Conservation (phyloP, 1,140 invertebrate genomes). For the Platorchestia sp. region DNA sequence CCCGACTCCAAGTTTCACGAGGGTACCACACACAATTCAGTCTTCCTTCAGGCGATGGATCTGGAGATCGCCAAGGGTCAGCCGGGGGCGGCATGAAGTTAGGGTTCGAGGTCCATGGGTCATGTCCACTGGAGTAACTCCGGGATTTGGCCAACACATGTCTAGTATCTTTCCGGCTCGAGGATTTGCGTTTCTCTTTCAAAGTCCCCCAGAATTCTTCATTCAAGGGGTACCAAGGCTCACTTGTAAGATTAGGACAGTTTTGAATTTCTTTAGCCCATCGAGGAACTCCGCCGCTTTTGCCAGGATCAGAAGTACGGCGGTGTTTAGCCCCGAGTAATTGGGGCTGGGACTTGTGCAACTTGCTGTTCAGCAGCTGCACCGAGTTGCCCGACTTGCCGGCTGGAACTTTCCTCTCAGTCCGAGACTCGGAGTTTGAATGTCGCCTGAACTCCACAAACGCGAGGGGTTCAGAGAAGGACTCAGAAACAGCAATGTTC, state of each 20-base stretch:
- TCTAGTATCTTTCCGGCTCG: not conserved
- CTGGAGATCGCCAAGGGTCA: not conserved
- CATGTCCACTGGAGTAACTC: conserved; percentile 22
- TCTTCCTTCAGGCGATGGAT: conserved; percentile 13
- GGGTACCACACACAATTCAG: not conserved
- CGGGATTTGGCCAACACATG: conserved; percentile 26
- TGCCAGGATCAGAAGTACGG: conserved; percentile 17
- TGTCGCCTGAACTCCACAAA: conserved; percentile 14
- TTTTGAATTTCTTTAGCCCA: conserved; percentile 47
- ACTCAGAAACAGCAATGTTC: not conserved
- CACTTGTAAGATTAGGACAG: conserved; percentile 14
- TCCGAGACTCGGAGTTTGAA: conserved; percentile 38
- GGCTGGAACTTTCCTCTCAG: not conserved
- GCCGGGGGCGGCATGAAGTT: conserved; percentile 4
- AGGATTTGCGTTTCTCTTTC: not conserved
- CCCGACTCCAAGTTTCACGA: not conserved
- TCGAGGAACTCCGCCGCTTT: conserved; percentile 33
- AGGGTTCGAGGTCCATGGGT: conserved; percentile 13
- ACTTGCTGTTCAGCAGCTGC: conserved; percentile 7
- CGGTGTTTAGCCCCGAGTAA: conserved; percentile 31
- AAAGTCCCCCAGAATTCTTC: conserved; percentile 26
- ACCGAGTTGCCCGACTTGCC: not conserved
- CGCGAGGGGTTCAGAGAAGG: conserved; percentile 17
- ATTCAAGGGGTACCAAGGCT: conserved; percentile 50
- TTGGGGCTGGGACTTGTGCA: conserved; percentile 38